Evolutionary conservation across 2,797 vertebrate species (phyloP), one percentile per base, ranked within the genome.

Genomic region (Diglossa cyanea): DNA sequence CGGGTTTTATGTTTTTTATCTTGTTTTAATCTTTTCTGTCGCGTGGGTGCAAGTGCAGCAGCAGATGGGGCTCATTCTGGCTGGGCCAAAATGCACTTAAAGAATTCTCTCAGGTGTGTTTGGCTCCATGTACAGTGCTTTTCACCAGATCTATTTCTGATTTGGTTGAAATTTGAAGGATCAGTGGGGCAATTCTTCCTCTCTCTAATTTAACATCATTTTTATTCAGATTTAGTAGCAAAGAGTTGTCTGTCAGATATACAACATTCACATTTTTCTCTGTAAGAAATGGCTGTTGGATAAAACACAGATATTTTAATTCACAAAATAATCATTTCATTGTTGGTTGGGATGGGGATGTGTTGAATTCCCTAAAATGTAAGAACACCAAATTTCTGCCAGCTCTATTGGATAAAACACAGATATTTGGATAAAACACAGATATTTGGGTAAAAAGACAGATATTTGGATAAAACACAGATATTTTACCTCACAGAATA

Each of bases 21-120:
- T 93, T 93, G 93, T 78, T 96, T 74, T 93, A 62, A 95, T 95
- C 94, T 93, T 55, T 50, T 47, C 75, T 91, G 78, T 86, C 87
- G 60, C 73, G 2, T 63, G 85, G 78, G 33, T 68, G 57, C 21
- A 8, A 94, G 86, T 10, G 54, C 86, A 75, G 67, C 53, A 87
- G 94, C 91, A 92, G 89, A 75, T 48, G 89, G 57, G 75, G 62
- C 81, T 92, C 68, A 31, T 51, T 81, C n/a, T 50, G 75, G 18
- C 65, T 67, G 58, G 42, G 58, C 19, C 61, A 16, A 5, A 31
- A 54, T 4, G 50, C n/a, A 16, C 10, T 39, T 39, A 9, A 26
- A 77, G 75, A 47, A 28, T 16, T 83, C 54, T 84, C 94, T 63
- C 91, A 89, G 91, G 94, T 88, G 3, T 12, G 35, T 67, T 74